These are phyloP conservation scores for Glaucomys volans DNA, from an alignment of 2,113 vertebrate genomes.

Conservation along the genomic window DNA sequence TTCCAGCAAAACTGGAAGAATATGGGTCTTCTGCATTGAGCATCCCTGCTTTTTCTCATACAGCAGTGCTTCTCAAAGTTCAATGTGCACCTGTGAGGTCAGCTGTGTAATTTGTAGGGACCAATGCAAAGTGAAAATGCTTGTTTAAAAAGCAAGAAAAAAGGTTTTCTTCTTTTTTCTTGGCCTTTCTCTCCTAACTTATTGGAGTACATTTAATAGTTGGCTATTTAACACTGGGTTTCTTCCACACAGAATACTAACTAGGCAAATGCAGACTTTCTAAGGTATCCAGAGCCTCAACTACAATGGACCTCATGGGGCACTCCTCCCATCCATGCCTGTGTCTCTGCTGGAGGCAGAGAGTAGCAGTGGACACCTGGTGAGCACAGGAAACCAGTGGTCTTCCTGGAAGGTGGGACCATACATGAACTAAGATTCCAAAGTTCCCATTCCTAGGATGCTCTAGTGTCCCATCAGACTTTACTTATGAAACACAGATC, in stretches of 20 bases:
- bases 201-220: not conserved
- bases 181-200: not conserved
- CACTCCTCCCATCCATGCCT: not conserved
- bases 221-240: not conserved
- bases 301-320: not conserved
- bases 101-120: not conserved
- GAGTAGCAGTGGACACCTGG: not conserved
- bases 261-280: not conserved
- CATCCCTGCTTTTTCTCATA: not conserved
- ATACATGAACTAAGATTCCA: not conserved
- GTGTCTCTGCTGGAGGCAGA: not conserved
- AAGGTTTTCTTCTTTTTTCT: not conserved
- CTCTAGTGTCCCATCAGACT: not conserved
- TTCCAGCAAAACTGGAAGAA: not conserved
- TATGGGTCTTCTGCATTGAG: not conserved
- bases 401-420: not conserved
- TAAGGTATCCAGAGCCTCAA: not conserved
- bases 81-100: not conserved
- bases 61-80: not conserved
- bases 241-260: not conserved
- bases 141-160: not conserved
- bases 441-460: fast-evolving
- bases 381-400: not conserved
- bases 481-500: not conserved
- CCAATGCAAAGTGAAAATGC: not conserved